Evolutionary conservation across 2,888 invertebrate species (phyloP), one percentile per base, ranked within the genome.

Genomic region (Itoplectis maculator): DNA sequence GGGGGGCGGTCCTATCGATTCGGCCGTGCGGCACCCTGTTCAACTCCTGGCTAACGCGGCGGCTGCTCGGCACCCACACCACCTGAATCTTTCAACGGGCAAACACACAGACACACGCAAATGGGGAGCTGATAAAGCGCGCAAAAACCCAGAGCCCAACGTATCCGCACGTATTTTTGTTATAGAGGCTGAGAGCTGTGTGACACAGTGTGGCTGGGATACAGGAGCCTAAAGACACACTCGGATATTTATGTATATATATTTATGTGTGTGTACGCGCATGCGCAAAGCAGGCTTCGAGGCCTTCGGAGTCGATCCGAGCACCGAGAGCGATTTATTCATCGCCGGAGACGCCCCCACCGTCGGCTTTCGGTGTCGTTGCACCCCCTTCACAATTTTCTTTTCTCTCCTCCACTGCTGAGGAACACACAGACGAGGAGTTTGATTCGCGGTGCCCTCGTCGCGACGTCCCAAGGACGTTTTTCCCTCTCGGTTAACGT

Each of bases 1-100:
- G 91, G 91, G 90, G 85, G 90, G 86, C 90, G 86, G 85, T 84
- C 86, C 87, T 91, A 92, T 92, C 91, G 92, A 92, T 92, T 91
- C 83, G 82, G 81, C 85, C 72, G 72, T 66, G 82, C 83, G 83
- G 63, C 84, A 85, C 78, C 86, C 80, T 81, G 70, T 84, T 82
- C 84, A 72, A 78, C 68, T 61, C 75, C 72, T 42, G 68, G 35
- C 20, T 13, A 68, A 81, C 51, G 37, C 65, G n/a, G 13, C 29
- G 29, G 29, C 29, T 29, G 2, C n/a, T n/a, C n/a, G n/a, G n/a
- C 65, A 35, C 61, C n/a, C 40, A 61, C 61, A 61, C 37, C 18
- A 72, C 51, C 37, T 40, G 35, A 15, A 35, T 40, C 37, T 42
- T 47, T 49, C 56, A 9, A 37, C 68, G 20, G 23, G 13, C 37